Evolutionary conservation across 92 coral and sea anemone species (phyloP).

Genomic region (Parazoanthus atlanticus): DNA sequence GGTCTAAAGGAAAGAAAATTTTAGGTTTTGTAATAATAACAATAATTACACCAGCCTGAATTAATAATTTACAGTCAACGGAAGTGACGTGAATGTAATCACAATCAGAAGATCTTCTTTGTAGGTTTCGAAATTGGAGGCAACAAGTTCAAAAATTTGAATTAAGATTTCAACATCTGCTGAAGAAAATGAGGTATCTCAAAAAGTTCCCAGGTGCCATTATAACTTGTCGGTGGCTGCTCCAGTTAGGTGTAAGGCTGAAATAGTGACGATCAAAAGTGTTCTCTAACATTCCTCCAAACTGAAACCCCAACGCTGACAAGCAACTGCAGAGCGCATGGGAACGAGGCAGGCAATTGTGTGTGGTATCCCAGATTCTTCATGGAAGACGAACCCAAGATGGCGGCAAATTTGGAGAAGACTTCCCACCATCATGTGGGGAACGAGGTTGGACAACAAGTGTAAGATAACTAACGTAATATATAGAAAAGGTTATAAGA

Average conservation of each 20-base stretch:
- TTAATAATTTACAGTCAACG: neutral
- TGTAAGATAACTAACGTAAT: too few species aligned
- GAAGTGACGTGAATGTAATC: neutral
- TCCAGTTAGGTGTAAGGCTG: too few species aligned
- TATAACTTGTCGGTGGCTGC: too few species aligned
- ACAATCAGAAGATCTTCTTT: neutral
- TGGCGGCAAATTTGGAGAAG: too few species aligned
- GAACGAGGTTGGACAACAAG: too few species aligned
- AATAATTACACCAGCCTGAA: neutral
- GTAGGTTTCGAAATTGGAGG: neutral
- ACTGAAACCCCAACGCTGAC: too few species aligned
- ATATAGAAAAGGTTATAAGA: neutral
- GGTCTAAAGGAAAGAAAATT: conserved; percentile 52
- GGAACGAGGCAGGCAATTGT: too few species aligned
- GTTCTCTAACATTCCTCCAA: too few species aligned
- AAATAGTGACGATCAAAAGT: too few species aligned
- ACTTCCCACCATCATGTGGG: too few species aligned
- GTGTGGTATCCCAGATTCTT: too few species aligned
- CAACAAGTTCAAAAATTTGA: neutral
- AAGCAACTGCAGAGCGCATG: too few species aligned
- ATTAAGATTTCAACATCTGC: neutral
- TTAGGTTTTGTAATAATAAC: neutral
- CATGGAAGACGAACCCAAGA: neutral
- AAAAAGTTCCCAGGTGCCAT: neutral
- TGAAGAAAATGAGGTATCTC: neutral